These are phyloP conservation scores for Drosophila ironensis DNA, from an alignment of 1,140 invertebrate genomes.

Conservation along the genomic window DNA sequence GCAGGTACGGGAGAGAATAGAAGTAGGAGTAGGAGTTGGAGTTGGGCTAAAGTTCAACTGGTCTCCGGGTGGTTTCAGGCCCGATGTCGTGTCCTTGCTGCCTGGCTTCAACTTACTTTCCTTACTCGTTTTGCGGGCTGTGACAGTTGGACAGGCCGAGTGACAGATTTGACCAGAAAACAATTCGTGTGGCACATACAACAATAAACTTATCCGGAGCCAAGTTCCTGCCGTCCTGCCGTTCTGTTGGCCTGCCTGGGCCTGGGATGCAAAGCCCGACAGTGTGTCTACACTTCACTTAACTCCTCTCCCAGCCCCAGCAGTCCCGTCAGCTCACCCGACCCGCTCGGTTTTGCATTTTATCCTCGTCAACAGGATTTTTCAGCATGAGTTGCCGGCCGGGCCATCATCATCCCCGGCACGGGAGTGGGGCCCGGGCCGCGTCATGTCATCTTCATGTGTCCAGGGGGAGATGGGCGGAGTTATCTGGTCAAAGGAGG, in stretches of 20 bases:
- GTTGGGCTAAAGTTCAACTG: conserved; percentile 23
- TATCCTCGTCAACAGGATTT: conserved; percentile 62
- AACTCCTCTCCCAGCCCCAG: conserved; percentile 16
- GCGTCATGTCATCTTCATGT: conserved; percentile 49
- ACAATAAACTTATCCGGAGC: conserved; percentile 49
- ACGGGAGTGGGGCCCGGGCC: background rate
- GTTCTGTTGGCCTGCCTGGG: too few species aligned
- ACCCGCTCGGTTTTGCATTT: conserved; percentile 42
- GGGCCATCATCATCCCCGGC: conserved; percentile 18
- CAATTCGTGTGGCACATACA: conserved; percentile 64
- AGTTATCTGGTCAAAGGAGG: conserved; percentile 1
- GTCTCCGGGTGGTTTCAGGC: conserved; percentile 10
- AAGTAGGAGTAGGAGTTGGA: too few species aligned
- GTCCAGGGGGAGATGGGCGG: conserved; percentile 7
- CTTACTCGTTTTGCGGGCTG: conserved; percentile 16
- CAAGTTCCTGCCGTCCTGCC: too few species aligned
- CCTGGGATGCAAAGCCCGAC: conserved; percentile 45
- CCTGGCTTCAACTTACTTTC: background rate
- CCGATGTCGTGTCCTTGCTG: conserved; percentile 26
- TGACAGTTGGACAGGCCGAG: conserved; percentile 64
- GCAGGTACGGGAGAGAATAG: too few species aligned
- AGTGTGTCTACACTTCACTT: conserved; percentile 60
- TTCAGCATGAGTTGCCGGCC: conserved; percentile 42
- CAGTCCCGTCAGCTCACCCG: background rate
- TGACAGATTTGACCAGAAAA: conserved; percentile 73